A percentile compares a stretch with the other conserved stretches of the same genome.
Conservation (phyloP, 2,113 vertebrate genomes). For the Poeciliopsis prolifica region DNA sequence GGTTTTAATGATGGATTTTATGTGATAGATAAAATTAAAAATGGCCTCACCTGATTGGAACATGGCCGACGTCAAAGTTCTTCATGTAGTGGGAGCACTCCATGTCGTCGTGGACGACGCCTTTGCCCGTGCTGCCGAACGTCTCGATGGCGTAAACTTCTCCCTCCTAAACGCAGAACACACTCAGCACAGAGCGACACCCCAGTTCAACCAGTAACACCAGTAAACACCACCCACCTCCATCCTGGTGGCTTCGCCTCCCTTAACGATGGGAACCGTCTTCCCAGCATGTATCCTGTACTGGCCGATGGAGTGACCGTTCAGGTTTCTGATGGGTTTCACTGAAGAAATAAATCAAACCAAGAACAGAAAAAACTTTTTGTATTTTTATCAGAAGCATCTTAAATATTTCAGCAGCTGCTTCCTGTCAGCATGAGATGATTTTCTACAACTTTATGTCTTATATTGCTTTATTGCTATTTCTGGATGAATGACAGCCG, state of each 20-base stretch:
- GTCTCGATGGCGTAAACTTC: slow-evolving; percentile 99
- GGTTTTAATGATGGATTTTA: neutral
- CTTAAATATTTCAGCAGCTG: no score
- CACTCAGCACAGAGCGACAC: neutral
- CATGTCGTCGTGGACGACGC: slow-evolving; percentile 99
- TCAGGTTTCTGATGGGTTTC: slow-evolving; percentile 97
- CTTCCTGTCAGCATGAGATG: neutral
- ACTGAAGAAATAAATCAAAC: slow-evolving; percentile 74
- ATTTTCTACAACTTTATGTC: neutral
- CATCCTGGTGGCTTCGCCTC: slow-evolving; percentile 97
- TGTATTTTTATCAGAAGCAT: no score
- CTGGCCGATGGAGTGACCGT: slow-evolving; percentile 97
- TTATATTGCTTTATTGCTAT: no score
- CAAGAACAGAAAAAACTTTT: no score
- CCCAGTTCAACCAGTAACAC: neutral
- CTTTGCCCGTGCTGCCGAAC: slow-evolving; percentile 99
- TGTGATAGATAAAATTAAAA: neutral
- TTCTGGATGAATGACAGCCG: no score
- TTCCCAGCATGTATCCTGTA: slow-evolving; percentile 99
- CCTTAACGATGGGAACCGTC: slow-evolving; percentile 98
- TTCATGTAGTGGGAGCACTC: slow-evolving; percentile 99
- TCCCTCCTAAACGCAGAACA: slow-evolving; percentile 84
- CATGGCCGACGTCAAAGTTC: slow-evolving; percentile 98
- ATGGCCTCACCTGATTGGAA: slow-evolving; percentile 90
- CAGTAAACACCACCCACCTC: slow-evolving; percentile 80